Base-by-base conservation (phyloP, 2,888 invertebrate species). In the Brachylomia viminalis region DNA sequence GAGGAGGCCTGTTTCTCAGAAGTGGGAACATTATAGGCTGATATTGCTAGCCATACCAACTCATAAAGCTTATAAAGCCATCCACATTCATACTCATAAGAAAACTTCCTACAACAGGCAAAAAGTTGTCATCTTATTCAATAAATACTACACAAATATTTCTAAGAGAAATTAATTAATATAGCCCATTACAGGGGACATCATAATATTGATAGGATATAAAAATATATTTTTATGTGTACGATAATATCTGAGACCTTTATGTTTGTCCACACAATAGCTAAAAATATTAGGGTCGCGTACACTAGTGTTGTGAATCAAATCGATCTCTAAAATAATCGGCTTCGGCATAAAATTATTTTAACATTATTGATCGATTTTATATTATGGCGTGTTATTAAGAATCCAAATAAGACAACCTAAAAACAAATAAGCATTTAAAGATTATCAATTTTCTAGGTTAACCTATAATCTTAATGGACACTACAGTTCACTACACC, bases 261-360 rank as follows among this genome's bases (percentile, higher is more conserved):
- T 79, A 87, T 89, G 86, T 80, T 80, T 83, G 83, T 85, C 77
- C 78, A 72, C 89, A 87, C 89, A 90, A 90, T 88, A 84, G 86
- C 80, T 69, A 86, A 85, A 89, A 88, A 86, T 90, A 90, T 90
- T 89, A 83, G 83, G 91, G 88, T 88, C 76, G 42, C 74, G 20
- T 47, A 42, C 74, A 72, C 59, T 85, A 84, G 79, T 80, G 80
- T 49, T 77, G 84, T 61, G 67, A 73, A 56, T 38, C 23, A 27
- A 61, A 49, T 45, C 65, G 47, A 59, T 33, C 11, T 33, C 20
- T 23, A 6, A 33, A 59, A 59, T 33, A 11, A 59, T 59, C 59
- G 59, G 8, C 27, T 17, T 23, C 33, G 23, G 59, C 20, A 59
- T 20, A 20, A 10, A 33, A 59, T 30, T 2, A 30, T 30, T 1